Conservation (phyloP, 2,113 vertebrate species). For the Tichodroma muraria region DNA sequence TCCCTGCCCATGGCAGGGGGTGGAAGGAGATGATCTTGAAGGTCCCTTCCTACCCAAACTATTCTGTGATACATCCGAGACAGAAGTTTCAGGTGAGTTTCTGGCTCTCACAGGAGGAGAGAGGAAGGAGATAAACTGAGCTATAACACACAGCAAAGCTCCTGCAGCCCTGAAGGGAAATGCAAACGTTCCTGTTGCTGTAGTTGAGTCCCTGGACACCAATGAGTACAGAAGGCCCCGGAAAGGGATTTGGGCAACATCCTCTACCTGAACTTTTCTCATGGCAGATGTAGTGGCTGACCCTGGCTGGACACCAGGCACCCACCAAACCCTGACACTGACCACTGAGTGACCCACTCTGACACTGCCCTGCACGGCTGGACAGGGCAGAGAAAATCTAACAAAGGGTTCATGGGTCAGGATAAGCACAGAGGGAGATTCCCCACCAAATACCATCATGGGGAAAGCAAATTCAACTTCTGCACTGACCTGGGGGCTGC, state of each 20-base stretch:
- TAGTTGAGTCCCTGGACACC: background rate
- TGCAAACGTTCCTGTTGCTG: background rate
- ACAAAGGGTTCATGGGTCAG: fast-evolving
- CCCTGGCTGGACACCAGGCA: background rate
- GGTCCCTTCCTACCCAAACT: background rate
- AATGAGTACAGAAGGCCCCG: fast-evolving
- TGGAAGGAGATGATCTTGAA: fast-evolving
- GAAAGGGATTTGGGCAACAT: background rate
- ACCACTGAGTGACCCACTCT: too few species aligned
- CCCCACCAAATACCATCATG: fast-evolving
- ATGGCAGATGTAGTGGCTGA: background rate
- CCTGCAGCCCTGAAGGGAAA: background rate
- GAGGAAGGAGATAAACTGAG: background rate
- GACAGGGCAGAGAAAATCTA: background rate
- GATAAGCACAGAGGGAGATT: background rate
- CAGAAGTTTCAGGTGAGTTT: background rate
- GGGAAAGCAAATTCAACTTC: background rate
- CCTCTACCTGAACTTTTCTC: background rate
- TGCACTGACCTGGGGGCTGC: background rate
- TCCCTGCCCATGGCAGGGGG: background rate
- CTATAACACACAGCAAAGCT: background rate
- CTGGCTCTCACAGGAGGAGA: background rate
- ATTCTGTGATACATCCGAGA: background rate
- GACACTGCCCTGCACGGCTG: background rate
- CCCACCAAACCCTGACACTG: background rate